These are phyloP conservation scores for Pilophorus perplexus DNA, from an alignment of 2,888 invertebrate genomes.

Conservation along the genomic window DNA sequence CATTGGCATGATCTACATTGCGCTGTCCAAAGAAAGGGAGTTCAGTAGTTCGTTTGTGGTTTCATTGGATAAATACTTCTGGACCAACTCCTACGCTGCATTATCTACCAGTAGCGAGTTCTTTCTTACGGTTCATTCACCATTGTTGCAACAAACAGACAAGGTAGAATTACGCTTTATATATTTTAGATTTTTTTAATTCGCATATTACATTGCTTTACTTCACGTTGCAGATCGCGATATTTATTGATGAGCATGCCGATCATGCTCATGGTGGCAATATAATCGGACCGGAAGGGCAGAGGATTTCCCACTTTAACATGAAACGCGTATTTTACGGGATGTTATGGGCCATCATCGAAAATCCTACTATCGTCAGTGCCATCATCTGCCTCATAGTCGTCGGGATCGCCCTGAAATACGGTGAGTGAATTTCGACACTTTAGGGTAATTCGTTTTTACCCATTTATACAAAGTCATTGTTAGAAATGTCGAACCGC, in stretches of 20 bases:
- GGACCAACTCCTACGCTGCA: too few species aligned
- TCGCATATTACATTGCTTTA: too few species aligned
- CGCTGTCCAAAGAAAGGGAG: neutral
- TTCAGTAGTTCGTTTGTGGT: conserved; percentile 11
- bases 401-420: conserved; percentile 23
- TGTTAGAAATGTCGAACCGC: neutral
- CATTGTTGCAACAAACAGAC: conserved; percentile 7
- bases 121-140: conserved; percentile 16
- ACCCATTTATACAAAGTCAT: neutral
- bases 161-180: conserved; percentile 22
- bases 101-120: too few species aligned
- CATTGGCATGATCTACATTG: conserved; percentile 20
- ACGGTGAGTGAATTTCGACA: conserved; percentile 4
- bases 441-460: neutral
- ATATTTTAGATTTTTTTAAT: too few species aligned
- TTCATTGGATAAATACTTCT: conserved; percentile 29
- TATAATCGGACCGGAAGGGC: conserved; percentile 18
- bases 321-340: conserved; percentile 6
- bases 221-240: conserved; percentile 4
- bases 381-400: conserved; percentile 25
- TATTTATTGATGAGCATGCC: conserved; percentile 10
- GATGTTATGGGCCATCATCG: conserved; percentile 9
- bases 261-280: conserved; percentile 10
- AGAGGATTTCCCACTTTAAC: conserved; percentile 16
- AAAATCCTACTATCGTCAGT: conserved; percentile 32